These are phyloP conservation scores for Drosophila sucinea DNA, from an alignment of 1,140 invertebrate species.

Conservation along the genomic window DNA sequence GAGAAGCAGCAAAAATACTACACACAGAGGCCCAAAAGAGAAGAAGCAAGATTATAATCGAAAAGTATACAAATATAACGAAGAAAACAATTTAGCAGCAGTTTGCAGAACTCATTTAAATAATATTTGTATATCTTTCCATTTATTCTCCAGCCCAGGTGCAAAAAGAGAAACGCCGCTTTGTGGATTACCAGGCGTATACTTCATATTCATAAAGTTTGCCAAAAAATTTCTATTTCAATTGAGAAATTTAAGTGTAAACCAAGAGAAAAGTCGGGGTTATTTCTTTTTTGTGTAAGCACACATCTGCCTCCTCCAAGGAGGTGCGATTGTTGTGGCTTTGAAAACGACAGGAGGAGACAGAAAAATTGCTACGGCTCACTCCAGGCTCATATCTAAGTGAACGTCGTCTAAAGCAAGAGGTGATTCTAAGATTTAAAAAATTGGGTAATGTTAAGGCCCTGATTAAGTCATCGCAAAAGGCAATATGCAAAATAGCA, in stretches of 20 bases:
- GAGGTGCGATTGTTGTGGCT: constrained; percentile 74
- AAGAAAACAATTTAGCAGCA: constrained; percentile 2
- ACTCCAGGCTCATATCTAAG: constrained; percentile 51
- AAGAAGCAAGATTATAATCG: constrained; percentile 10
- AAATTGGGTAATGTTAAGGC: constrained; percentile 31
- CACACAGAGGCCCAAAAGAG: constrained; percentile 25
- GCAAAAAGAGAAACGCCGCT: constrained; percentile 49
- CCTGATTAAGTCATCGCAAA: constrained; percentile 71
- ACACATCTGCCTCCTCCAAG: constrained; percentile 68
- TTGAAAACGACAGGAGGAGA: constrained; percentile 34
- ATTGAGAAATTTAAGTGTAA: constrained; percentile 47
- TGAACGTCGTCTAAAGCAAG: constrained; percentile 71
- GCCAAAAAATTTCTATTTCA: constrained; percentile 21
- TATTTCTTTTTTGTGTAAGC: constrained; percentile 51
- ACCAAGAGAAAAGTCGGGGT: constrained; percentile 35
- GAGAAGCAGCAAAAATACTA: constrained; percentile 66
- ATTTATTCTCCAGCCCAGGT: constrained; percentile 34
- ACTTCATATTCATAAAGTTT: constrained; percentile 51
- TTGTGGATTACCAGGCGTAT: constrained; percentile 83
- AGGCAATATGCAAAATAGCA: constrained; percentile 59
- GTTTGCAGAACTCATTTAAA: constrained; percentile 25
- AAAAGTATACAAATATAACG: constrained; percentile 29
- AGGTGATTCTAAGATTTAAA: constrained; percentile 64
- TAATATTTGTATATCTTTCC: constrained; percentile 22
- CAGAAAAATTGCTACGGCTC: constrained; percentile 63